Base-by-base conservation (phyloP, 2,888 invertebrate genomes). In the Herminia tarsipennalis region DNA sequence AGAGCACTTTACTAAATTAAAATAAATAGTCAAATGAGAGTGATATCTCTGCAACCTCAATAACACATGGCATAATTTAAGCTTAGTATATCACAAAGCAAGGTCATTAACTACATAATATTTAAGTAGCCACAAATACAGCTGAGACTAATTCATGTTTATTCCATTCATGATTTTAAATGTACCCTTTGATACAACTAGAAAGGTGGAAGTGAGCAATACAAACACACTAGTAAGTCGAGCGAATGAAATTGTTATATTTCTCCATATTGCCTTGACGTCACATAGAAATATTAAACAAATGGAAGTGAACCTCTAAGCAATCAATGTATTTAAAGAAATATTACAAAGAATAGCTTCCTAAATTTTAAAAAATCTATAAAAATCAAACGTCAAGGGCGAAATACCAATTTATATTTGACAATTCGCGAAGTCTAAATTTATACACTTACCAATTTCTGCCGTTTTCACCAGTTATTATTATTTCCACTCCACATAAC, bases 371-470 rank as follows among this genome's bases (percentile, higher is more conserved):
- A 49, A 33, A 55, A 57, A 55, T 45, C 9, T 27, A 51, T 41
- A 49, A 70, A 67, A 73, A 69, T 56, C 45, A 67, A 59, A 77
- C 72, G 66, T 74, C 83, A 83, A 82, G 81, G 83, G 76, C 83
- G 64, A 76, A 66, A 78, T 65, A 62, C 48, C 59, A 67, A 56
- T 62, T 61, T 55, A 39, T 56, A 43, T 69, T 66, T 65, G 67
- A 70, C 73, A 69, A 67, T 68, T 53, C 35, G 40, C 40, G 39
- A 64, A 64, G 49, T 57, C 58, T 53, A 66, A 59, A 63, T 50
- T 59, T 60, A 52, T 36, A 38, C 40, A 76, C 81, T 80, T 63
- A 81, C 81, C 75, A 54, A 72, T 61, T 59, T 59, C 49, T 32
- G 52, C 48, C 43, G 61, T 64, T 55, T 55, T 55, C 60, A 29